Evolutionary conservation across 2,888 invertebrate genomes (phyloP).

Genomic region (Caenorhabditis drosophilae): DNA sequence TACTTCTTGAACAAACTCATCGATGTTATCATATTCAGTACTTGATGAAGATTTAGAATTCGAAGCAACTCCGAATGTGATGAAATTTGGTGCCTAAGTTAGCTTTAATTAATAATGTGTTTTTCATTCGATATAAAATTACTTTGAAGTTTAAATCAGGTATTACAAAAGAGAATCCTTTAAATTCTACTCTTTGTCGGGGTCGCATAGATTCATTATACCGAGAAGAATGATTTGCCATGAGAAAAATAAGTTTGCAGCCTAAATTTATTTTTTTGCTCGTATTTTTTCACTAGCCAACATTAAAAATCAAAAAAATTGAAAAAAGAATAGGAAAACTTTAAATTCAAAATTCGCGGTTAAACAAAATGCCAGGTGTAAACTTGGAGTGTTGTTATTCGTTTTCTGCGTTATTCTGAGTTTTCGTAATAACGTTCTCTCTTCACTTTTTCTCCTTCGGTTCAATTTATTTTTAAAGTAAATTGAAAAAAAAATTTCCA

Average conservation of each 20-base stretch:
- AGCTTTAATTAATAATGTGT: background rate
- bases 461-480: too few species aligned
- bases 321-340: background rate
- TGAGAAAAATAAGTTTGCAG: background rate
- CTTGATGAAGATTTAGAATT: background rate
- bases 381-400: background rate
- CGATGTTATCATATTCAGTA: slow-evolving; percentile 7
- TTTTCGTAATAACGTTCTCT: background rate
- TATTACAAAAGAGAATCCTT: slow-evolving; percentile 21
- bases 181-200: slow-evolving; percentile 9
- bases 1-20: background rate
- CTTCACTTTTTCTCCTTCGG: too few species aligned
- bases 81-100: slow-evolving; percentile 22
- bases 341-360: background rate
- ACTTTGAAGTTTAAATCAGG: slow-evolving; percentile 36
- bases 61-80: slow-evolving; percentile 14
- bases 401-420: background rate
- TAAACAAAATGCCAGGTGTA: background rate
- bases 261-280: background rate
- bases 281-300: background rate
- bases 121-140: background rate
- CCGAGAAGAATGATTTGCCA: background rate
- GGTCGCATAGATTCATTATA: slow-evolving; percentile 16
- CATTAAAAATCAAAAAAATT: slow-evolving; percentile 3
- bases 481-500: too few species aligned